Evolutionary conservation across 1,140 invertebrate species (phyloP).

Genomic region (Sinella curviseta): DNA sequence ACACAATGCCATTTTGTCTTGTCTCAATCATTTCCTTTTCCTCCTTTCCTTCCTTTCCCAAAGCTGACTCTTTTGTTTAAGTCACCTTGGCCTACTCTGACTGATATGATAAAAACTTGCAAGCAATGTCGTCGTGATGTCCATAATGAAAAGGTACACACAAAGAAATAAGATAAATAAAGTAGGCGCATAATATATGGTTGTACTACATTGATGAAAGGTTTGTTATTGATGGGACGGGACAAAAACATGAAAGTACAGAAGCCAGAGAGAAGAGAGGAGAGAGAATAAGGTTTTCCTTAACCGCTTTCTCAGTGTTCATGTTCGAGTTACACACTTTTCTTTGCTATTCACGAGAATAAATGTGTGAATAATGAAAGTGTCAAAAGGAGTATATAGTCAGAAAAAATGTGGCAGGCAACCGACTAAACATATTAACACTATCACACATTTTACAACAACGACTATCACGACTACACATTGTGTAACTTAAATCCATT

Average conservation of each 20-base stretch:
- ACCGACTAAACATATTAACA: background rate
- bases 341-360: background rate
- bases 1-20: background rate
- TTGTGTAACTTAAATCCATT: background rate
- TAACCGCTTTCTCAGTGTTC: background rate
- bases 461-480: background rate
- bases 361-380: background rate
- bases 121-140: no score
- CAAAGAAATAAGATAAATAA: no score
- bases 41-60: background rate
- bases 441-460: background rate
- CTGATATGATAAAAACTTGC: no score
- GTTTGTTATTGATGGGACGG: no score
- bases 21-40: background rate
- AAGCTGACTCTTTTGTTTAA: background rate
- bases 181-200: no score
- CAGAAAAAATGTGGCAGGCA: background rate
- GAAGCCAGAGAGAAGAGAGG: no score
- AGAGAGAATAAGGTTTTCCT: no score
- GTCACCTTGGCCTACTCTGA: background rate
- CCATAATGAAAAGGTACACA: no score
- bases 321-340: background rate
- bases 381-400: background rate
- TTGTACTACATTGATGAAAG: no score
- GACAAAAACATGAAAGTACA: no score